Evolutionary conservation across 2,113 vertebrate species (phyloP), one percentile per base, ranked within the genome.

Genomic region (Dicerorhinus sumatrensis): DNA sequence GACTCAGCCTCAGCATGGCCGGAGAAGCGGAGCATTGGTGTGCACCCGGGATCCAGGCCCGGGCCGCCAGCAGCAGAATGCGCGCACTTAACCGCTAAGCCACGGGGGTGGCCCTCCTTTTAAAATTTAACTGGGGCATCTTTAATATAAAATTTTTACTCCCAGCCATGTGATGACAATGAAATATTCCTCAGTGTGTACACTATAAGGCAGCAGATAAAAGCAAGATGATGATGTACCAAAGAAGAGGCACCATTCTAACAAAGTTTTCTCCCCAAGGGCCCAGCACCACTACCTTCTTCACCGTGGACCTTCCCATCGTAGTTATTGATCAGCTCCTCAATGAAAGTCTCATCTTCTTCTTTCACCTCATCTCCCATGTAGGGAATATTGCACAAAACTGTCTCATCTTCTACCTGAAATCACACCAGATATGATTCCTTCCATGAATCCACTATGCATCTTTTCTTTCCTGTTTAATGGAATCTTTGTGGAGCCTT

Each of bases 291-390:
- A 2, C 96, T 98, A 99, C 99, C 99, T 99, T 99, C 99, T 98
- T 99, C 99, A 8, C 99, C 99, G 0, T 99, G 99, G 83, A 99
- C 99, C 85, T 99, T 99, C 56, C 99, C 99, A 0, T 99, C 99
- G 5, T 99, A 99, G 98, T 99, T 99, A 98, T 99, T 99, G 76
- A 99, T 99, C 86, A 99, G 99, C 75, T 99, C 99, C 97, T 99
- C 99, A 90, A 99, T 99, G 97, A 99, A 99, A 51, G 99, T 99
- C 97, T 99, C 99, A 51, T 99, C 99, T 97, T 99, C 99, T 88
- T 99, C 99, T 96, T 99, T 99, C 69, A 99, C 99, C 97, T 99
- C 99, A 0, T 99, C 99, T 0, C 99, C 99, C 99, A 99, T 99
- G 98, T 99, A 99, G 2, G 99, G 99, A 97, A 99, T 99, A 98